These are phyloP conservation scores for Clarias fuscus DNA, from an alignment of 2,797 vertebrate species.

Conservation along the genomic window DNA sequence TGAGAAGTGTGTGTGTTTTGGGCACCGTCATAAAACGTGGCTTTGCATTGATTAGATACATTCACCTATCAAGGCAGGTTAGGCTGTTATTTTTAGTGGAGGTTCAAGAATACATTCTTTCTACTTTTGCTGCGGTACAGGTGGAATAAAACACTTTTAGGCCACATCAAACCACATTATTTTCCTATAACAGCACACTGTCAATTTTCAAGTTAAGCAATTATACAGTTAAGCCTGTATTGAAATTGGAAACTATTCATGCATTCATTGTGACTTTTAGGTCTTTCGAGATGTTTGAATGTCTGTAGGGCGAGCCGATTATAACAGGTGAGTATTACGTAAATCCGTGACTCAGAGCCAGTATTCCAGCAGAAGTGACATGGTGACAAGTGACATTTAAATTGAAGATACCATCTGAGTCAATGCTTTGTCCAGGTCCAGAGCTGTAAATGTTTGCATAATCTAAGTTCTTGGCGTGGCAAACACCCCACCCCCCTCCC, in stretches of 20 bases:
- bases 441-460: conserved; percentile 40
- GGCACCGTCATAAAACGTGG: conserved; percentile 72
- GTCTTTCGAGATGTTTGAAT: neutral
- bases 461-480: conserved; percentile 37
- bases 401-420: conserved; percentile 12
- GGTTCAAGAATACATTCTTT: neutral
- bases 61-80: neutral
- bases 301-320: neutral
- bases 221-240: neutral
- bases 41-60: conserved; percentile 53
- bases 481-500: neutral
- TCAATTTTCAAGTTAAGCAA: neutral
- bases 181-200: neutral
- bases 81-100: neutral
- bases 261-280: neutral
- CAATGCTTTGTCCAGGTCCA: conserved; percentile 3
- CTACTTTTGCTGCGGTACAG: neutral
- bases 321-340: conserved; percentile 13
- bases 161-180: neutral
- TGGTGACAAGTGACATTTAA: conserved; percentile 18
- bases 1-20: conserved; percentile 74
- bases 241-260: neutral
- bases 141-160: neutral
- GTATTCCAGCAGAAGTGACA: conserved; percentile 13
- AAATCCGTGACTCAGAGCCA: conserved; percentile 8